Conservation (phyloP, 2,888 invertebrate genomes). For the Molorchus minor region DNA sequence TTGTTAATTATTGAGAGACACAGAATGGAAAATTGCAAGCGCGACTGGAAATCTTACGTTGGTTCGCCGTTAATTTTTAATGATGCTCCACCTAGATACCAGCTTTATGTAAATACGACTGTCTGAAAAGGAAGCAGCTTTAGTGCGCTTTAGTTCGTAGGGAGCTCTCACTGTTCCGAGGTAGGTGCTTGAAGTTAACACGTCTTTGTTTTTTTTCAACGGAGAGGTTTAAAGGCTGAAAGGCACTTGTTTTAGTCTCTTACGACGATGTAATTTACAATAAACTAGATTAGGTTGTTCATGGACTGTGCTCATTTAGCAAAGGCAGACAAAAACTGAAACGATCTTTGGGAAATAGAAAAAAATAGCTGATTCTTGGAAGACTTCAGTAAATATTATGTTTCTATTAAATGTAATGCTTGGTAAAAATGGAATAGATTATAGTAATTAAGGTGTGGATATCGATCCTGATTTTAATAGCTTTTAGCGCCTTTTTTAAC, state of each 20-base stretch:
- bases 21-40: slow-evolving; percentile 22
- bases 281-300: too few relatives aligned
- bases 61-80: slow-evolving; percentile 40
- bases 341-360: too few relatives aligned
- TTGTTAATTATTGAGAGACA: slow-evolving; percentile 31
- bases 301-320: too few relatives aligned
- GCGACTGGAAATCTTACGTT: slow-evolving; percentile 33
- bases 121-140: slow-evolving; percentile 32
- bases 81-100: slow-evolving; percentile 31
- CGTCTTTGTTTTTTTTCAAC: neutral
- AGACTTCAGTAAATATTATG: too few relatives aligned
- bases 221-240: neutral
- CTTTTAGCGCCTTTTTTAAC: too few relatives aligned
- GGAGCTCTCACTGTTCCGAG: neutral
- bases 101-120: slow-evolving; percentile 40
- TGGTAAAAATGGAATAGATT: too few relatives aligned
- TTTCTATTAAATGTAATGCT: too few relatives aligned
- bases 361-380: too few relatives aligned
- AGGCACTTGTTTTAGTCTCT: neutral
- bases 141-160: slow-evolving; percentile 8
- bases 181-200: slow-evolving; percentile 7
- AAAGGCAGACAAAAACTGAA: too few relatives aligned
- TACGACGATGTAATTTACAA: neutral
- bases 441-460: too few relatives aligned
- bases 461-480: too few relatives aligned